Evolutionary conservation across 2,797 vertebrate species (phyloP).

Genomic region (Prunella strophiata): DNA sequence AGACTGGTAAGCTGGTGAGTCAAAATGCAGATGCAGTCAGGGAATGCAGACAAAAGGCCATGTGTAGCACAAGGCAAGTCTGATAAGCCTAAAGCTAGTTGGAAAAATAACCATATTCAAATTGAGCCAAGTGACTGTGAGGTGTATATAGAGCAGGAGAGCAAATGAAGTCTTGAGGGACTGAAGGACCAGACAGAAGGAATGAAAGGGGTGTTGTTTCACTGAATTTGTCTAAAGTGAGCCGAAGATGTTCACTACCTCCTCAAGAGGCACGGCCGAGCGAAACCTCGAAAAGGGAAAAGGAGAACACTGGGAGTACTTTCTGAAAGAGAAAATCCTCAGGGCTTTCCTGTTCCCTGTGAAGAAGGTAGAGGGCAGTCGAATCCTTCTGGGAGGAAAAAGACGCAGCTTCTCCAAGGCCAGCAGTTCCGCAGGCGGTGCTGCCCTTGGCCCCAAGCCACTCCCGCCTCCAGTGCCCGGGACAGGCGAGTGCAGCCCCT

Average conservation of each 20-base stretch:
- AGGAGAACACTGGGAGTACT: background rate
- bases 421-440: rapidly evolving
- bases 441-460: background rate
- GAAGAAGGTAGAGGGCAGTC: background rate
- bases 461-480: background rate
- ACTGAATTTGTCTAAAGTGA: background rate
- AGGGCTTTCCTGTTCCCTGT: background rate
- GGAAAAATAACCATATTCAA: background rate
- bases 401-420: background rate
- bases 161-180: background rate
- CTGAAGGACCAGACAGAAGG: background rate
- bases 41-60: background rate
- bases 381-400: background rate
- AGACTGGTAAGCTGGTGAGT: background rate
- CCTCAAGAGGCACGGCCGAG: background rate
- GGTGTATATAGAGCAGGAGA: background rate
- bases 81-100: background rate
- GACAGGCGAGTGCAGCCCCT: background rate
- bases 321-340: background rate
- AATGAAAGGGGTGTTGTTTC: background rate
- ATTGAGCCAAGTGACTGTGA: rapidly evolving
- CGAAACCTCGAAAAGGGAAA: background rate
- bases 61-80: background rate
- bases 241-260: background rate
- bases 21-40: background rate